Percentiles rank a stretch among this genome's conserved stretches.
Conservation (phyloP, 2,797 vertebrate species). For the Rhinophrynus dorsalis region DNA sequence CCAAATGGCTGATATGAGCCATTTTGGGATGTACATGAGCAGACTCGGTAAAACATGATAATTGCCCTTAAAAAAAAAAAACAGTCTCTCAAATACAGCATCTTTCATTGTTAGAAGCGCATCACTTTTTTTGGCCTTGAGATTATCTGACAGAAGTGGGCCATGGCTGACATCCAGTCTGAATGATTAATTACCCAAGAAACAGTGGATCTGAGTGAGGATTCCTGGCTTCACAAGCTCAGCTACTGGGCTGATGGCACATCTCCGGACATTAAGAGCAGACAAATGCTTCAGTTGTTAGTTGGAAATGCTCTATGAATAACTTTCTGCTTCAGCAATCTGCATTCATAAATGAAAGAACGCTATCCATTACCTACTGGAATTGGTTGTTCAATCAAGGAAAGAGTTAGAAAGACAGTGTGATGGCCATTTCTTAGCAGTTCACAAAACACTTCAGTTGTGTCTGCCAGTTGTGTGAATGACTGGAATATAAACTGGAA, state of each 20-base stretch:
- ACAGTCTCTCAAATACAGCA: no score
- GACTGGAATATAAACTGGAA: background rate
- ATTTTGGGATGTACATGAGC: no score
- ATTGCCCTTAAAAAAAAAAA: no score
- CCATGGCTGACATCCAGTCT: background rate
- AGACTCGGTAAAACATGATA: no score
- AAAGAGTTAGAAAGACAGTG: background rate
- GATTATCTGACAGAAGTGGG: background rate
- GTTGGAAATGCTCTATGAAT: background rate
- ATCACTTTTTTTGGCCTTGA: background rate
- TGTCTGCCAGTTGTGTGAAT: background rate
- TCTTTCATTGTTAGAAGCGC: no score
- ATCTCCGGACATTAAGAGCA: background rate
- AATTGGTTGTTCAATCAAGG: background rate
- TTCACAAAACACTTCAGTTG: no score
- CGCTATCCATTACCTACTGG: slow-evolving; percentile 5
- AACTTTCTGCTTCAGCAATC: slow-evolving; percentile 23
- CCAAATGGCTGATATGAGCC: no score
- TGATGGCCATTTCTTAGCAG: background rate
- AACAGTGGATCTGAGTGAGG: background rate
- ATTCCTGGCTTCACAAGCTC: background rate
- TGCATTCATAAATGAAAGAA: background rate
- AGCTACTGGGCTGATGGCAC: background rate
- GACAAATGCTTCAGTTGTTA: background rate
- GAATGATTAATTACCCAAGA: slow-evolving; percentile 16